Conservation (phyloP, 2,113 vertebrate species). For the Tachycineta bicolor region DNA sequence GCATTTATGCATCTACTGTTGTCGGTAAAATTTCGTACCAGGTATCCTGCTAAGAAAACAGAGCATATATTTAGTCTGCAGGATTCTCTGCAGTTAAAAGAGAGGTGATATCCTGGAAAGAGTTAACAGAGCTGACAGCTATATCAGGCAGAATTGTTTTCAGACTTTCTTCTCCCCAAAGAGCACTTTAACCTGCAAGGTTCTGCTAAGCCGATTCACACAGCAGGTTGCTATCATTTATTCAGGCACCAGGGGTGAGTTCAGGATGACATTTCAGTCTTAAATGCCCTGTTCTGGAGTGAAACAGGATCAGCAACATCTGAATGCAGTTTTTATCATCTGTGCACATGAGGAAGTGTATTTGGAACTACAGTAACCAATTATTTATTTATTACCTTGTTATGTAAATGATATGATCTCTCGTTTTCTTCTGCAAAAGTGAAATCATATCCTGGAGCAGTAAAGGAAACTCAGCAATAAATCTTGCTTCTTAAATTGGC, state of each 20-base stretch:
- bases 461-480: slow-evolving; percentile 61
- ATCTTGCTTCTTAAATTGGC: slow-evolving; percentile 68
- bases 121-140: slow-evolving; percentile 55
- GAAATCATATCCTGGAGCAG: slow-evolving; percentile 68
- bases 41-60: neutral
- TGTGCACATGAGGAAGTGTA: slow-evolving; percentile 43
- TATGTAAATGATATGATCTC: slow-evolving; percentile 65
- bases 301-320: slow-evolving; percentile 32
- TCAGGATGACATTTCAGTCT: slow-evolving; percentile 53
- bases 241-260: slow-evolving; percentile 8
- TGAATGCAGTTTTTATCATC: slow-evolving; percentile 59
- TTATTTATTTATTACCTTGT: slow-evolving; percentile 71
- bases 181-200: slow-evolving; percentile 49
- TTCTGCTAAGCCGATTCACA: slow-evolving; percentile 43
- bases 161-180: slow-evolving; percentile 31
- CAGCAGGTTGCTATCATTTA: slow-evolving; percentile 53
- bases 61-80: neutral
- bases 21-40: neutral
- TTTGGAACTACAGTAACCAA: slow-evolving; percentile 48
- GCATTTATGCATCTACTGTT: neutral
- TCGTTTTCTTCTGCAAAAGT: slow-evolving; percentile 62
- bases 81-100: neutral
- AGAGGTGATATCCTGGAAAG: neutral
- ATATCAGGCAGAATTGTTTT: slow-evolving; percentile 51
- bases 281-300: slow-evolving; percentile 12